Base-by-base conservation (phyloP, 2,888 invertebrate species). In the Lordiphosa fenestrarum region DNA sequence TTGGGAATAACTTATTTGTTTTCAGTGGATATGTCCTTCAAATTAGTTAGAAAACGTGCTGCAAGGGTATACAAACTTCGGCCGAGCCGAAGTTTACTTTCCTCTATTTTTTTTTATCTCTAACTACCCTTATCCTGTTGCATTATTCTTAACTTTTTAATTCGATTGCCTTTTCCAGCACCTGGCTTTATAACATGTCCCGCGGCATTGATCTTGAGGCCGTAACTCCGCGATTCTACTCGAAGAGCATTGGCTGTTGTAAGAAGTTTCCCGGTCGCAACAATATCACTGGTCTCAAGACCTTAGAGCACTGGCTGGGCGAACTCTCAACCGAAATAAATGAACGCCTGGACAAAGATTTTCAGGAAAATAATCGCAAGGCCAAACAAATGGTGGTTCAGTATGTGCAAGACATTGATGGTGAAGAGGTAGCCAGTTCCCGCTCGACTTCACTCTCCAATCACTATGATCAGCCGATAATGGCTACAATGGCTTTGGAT, bases 231-330 rank as follows among this genome's bases (percentile, higher is more conserved):
- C 92, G 96, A 68, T 93, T 96, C 64, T 92, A 97, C 53, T 92
- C 97, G 0, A 98, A 98, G 89, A 98, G 98, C 51, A 96, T 99
- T 74, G 98, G 98, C 0, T 98, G 98, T 84, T 96, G 97, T 87
- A 99, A 99, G 90, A 96, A 96, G 85, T 98, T 99, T 88, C 93
- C 94, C 2, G 98, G 97, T 0, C 93, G 92, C 82, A 92, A 92
- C 70, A 94, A 95, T 7, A 92, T 98, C 4, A 89, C 90, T 0
- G 93, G 93, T 13, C 87, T 92, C 35, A 92, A 93, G 25, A 92
- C 92, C 56, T 91, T 96, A 15, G 91, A 91, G 49, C 94, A 95
- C 86, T 98, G 98, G 98, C 90, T 97, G 0, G 90, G 90, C 42
- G 95, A 96, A 83, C 90, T 98, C 10, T 92, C 95, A 0, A 92